Evolutionary conservation across 2,113 vertebrate genomes (phyloP).

Genomic region (Sinocyclocheilus grahami): DNA sequence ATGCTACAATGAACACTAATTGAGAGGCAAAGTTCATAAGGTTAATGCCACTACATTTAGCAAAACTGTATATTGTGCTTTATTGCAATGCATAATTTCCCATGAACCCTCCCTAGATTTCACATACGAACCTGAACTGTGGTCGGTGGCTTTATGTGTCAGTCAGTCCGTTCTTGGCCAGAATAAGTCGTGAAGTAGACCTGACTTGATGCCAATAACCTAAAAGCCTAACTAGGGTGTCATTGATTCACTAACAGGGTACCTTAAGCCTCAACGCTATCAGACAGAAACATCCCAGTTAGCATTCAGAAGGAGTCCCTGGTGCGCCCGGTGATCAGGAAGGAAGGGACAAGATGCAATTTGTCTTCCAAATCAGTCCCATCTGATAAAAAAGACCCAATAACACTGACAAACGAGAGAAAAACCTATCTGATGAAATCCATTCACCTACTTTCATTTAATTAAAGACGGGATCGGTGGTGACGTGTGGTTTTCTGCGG

Average conservation of each 20-base stretch:
- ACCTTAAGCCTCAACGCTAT: conserved; percentile 36
- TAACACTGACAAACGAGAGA: conserved; percentile 33
- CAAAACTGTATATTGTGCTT: not conserved
- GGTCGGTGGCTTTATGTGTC: not conserved
- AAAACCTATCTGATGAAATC: conserved; percentile 42
- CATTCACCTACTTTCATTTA: conserved; percentile 29
- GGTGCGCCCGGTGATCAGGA: conserved; percentile 46
- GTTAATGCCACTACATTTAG: too few relatives aligned
- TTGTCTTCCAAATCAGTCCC: conserved; percentile 39
- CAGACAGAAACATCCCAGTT: conserved; percentile 37
- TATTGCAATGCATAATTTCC: not conserved
- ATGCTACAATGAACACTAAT: too few relatives aligned
- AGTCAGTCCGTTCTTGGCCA: not conserved
- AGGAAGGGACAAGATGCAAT: conserved; percentile 38
- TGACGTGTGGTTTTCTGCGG: not conserved
- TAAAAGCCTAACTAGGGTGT: not conserved
- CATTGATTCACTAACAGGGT: not conserved
- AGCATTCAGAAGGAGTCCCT: conserved; percentile 55
- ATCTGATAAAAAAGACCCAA: conserved; percentile 36
- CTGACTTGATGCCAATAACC: not conserved
- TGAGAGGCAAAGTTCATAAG: too few relatives aligned
- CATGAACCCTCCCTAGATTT: not conserved
- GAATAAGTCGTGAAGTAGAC: not conserved
- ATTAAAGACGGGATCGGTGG: conserved; percentile 20
- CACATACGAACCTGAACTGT: not conserved